Evolutionary conservation across 2,113 vertebrate genomes (phyloP), one percentile per base, ranked within the genome.

Genomic region (Rhadina sibilatrix): DNA sequence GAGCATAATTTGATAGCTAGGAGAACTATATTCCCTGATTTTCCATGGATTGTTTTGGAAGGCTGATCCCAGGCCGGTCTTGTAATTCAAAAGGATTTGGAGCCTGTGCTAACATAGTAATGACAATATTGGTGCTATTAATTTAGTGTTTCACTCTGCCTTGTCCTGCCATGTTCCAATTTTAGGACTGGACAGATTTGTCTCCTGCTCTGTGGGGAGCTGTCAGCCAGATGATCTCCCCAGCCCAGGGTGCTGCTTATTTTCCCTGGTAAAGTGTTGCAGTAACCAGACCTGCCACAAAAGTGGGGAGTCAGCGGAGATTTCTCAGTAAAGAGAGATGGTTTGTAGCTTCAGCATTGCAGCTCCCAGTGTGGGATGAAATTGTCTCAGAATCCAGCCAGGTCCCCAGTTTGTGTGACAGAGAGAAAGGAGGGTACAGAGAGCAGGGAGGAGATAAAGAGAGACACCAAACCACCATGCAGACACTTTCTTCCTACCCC

Each of bases 61-160:
- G 33, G 70, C 30, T 90, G 54, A 74, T 92, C 30, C 25, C n/a
- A 77, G 46, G 46, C 35, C 81, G 14, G 38, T 61, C 54, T 74
- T 70, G 37, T 59, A 86, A 92, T 77, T 83, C 54, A 86, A 83
- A 94, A 88, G 35, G 38, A 77, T 86, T 90, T 92, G 59, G 75
- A 88, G 46, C 23, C 59, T 92, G n/a, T 69, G 47, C 7, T 80
- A 69, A 90, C 8, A 2, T 65, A 66, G 49, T 93, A 76, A 83
- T 92, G 92, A 10, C 49, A 77, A 86, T 83, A 92, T 20, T 76
- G 50, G 40, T 61, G n/a, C n/a, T 77, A 60, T 74, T 88, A 80
- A 72, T 92, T 85, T 59, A 59, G 31, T 42, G 23, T 66, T 88
- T 88, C 54, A 7, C 25, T 83, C n/a, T 88, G 30, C 22, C 61